Evolutionary conservation across 2,113 vertebrate species (phyloP).

Genomic region (Pluvialis apricaria): DNA sequence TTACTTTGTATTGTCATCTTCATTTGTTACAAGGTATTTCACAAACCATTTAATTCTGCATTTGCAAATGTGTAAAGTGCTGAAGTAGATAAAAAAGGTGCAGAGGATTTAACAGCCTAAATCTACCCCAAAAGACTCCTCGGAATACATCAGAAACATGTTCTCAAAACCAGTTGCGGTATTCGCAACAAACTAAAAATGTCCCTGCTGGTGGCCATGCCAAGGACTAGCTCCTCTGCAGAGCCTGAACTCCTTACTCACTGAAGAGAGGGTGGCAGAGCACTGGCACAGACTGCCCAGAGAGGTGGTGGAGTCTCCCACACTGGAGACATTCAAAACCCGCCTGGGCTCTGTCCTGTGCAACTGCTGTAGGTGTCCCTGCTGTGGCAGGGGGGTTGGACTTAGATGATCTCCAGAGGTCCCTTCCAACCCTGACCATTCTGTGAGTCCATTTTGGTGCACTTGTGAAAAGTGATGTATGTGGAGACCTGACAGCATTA

Average conservation of each 20-base stretch:
- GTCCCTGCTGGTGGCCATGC: background rate
- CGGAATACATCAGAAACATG: background rate
- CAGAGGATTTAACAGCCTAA: background rate
- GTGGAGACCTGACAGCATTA: background rate
- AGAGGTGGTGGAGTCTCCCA: no score
- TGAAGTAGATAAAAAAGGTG: slow-evolving; percentile 4
- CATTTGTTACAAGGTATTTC: slow-evolving; percentile 29
- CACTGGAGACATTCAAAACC: no score
- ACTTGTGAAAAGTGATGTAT: background rate
- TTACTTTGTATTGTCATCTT: slow-evolving; percentile 21
- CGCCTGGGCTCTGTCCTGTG: no score
- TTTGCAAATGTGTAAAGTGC: slow-evolving; percentile 30
- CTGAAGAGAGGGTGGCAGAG: background rate
- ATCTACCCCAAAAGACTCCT: background rate
- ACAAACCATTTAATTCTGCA: slow-evolving; percentile 42
- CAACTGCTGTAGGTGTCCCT: no score
- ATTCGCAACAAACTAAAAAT: background rate
- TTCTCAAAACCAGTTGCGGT: background rate
- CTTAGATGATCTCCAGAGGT: no score
- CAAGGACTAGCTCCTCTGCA: background rate
- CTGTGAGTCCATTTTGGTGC: background rate
- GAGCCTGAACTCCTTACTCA: background rate
- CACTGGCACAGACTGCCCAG: no score
- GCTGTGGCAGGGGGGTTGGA: no score
- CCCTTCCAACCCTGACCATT: no score